Base-by-base conservation (phyloP, 2,888 invertebrate genomes). In the Sphaerophoria rueppellii region DNA sequence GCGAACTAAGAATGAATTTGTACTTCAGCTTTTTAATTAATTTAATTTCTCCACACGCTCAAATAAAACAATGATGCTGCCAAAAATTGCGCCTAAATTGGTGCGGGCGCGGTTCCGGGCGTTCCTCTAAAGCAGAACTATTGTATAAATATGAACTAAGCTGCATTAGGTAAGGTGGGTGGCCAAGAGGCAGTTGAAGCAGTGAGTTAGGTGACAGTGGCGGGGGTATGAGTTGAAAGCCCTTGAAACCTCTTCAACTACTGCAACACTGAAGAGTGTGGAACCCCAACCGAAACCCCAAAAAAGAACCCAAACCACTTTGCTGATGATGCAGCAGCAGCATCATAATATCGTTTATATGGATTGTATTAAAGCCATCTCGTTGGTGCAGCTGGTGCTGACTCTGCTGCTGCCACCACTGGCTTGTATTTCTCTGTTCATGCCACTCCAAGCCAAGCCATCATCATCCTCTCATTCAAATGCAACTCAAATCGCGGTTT, bases 401-500 rank as follows among this genome's bases (percentile, higher is more conserved):
- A 35, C 12, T 6, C 11, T 52, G 50, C 5, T 50, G 37, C 65
- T 65, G 6, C 9, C n/a, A 11, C 6, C 9, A 9, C 43, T 43
- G 4, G 9, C 6, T 9, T 9, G 9, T 43, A 12, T 43, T 24
- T 24, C 50, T 35, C 37, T 37, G 14, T 34, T 37, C 2, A 16
- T 24, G 50, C 65, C 50, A 24, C 24, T 24, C 24, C 24, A 24
- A 24, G 37, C 6, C 61, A 32, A 34, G 48, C n/a, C 63, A 72
- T 55, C 69, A 73, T 74, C 78, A 57, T 40, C 40, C 48, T 48
- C 76, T 73, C 61, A 72, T 80, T 73, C 80, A 57, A 72, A 76
- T 80, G 80, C 83, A 85, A 76, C 83, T 85, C 79, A 72, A 80
- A 80, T 85, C 83, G 80, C 55, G 79, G 71, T 85, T 76, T 76